These are phyloP conservation scores for Monochamus saltuarius DNA, from an alignment of 1,140 invertebrate genomes.

Conservation along the genomic window DNA sequence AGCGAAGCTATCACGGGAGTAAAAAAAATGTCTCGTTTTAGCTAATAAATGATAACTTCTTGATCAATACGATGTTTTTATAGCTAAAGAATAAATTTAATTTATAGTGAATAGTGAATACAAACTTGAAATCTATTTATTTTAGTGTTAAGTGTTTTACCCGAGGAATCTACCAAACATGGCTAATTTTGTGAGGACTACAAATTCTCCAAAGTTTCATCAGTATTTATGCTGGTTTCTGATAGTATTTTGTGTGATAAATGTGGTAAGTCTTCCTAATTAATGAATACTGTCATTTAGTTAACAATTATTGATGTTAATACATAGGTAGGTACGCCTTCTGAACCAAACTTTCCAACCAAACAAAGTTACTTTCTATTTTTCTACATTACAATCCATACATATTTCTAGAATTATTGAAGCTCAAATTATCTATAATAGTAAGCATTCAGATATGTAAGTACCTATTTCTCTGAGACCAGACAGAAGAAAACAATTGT, in stretches of 20 bases:
- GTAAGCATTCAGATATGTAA: slow-evolving; percentile 33
- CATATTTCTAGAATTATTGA: too few species aligned
- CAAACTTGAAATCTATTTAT: slow-evolving; percentile 1
- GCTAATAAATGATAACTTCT: too few species aligned
- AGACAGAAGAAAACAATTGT: too few species aligned
- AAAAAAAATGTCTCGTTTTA: too few species aligned
- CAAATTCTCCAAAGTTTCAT: slow-evolving; percentile 10
- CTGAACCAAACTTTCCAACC: too few species aligned
- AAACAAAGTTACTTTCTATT: too few species aligned
- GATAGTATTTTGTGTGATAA: slow-evolving; percentile 18
- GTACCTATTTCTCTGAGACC: too few species aligned
- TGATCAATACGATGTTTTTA: slow-evolving; percentile 7
- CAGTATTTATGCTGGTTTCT: slow-evolving; percentile 2
- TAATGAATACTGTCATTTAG: not conserved
- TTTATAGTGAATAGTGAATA: not conserved
- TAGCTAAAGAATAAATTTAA: slow-evolving; percentile 9
- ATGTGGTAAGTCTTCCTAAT: slow-evolving; percentile 7
- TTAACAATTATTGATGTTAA: too few species aligned
- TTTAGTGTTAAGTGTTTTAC: slow-evolving; percentile 13
- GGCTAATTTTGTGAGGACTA: not conserved
- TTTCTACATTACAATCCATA: too few species aligned
- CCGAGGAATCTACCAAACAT: slow-evolving; percentile 1
- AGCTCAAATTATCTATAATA: slow-evolving; percentile 8
- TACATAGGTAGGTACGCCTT: too few species aligned
- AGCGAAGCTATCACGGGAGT: too few species aligned